phyloP scores from a whole-genome alignment of 2,113 vertebrate genomes.

The Chunga burmeisteri region DNA sequence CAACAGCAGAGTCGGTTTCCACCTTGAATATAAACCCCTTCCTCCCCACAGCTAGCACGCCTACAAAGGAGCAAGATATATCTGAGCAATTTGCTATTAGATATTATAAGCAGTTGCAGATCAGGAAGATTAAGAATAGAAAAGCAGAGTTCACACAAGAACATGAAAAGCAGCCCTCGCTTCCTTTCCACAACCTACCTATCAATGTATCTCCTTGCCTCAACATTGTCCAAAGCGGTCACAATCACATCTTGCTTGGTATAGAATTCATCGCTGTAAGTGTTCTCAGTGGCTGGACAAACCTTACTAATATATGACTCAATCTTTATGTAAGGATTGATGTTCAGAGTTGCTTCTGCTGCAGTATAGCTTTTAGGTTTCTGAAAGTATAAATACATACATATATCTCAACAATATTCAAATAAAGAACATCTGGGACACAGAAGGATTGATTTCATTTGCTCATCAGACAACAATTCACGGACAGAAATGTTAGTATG shows the following conservation, averaged over 20 bases:
- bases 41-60: not conserved
- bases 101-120: not conserved
- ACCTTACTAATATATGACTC: constrained; percentile 94
- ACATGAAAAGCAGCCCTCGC: accelerated
- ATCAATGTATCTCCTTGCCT: constrained; percentile 97
- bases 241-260: constrained; percentile 86
- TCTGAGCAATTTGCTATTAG: not conserved
- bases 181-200: constrained; percentile 74
- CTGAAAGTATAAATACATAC: constrained; percentile 66
- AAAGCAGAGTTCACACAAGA: not conserved
- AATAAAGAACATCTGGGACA: not conserved
- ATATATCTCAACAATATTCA: not conserved
- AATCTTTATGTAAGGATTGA: constrained; percentile 91
- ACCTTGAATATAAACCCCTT: not conserved
- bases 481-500: not conserved
- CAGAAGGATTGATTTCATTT: not conserved
- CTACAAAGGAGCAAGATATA: not conserved
- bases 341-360: constrained; percentile 85
- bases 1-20: not conserved
- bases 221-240: constrained; percentile 96
- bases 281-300: constrained; percentile 90
- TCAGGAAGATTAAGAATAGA: not conserved
- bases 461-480: not conserved
- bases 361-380: constrained; percentile 96
- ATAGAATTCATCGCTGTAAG: constrained; percentile 91